Evolutionary conservation across 1,140 invertebrate genomes (phyloP).

Genomic region (Lordiphosa stackelbergi): DNA sequence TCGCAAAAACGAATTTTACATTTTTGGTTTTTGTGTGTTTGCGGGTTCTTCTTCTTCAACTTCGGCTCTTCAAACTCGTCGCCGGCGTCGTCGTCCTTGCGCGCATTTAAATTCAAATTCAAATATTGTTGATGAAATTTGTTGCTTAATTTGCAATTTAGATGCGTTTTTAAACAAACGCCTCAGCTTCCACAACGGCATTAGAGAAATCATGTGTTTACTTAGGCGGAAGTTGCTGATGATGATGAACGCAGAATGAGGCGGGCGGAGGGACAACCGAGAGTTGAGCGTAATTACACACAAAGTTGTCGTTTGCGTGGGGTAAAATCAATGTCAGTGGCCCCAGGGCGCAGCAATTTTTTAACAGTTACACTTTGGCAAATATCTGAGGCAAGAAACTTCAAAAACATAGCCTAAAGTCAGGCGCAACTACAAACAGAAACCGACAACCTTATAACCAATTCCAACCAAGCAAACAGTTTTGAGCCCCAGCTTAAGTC

Average conservation of each 20-base stretch:
- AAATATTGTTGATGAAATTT: conserved; percentile 76
- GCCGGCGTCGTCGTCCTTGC: conserved; percentile 31
- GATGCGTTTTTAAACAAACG: conserved; percentile 73
- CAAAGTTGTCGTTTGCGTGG: conserved; percentile 8
- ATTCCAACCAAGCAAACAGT: conserved; percentile 56
- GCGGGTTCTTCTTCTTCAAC: conserved; percentile 20
- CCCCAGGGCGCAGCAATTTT: conserved; percentile 16
- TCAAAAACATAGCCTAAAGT: conserved; percentile 69
- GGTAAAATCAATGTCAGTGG: conserved; percentile 21
- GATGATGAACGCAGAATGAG: conserved; percentile 9
- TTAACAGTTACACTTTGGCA: conserved; percentile 23
- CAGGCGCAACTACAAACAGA: conserved; percentile 42
- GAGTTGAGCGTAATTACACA: conserved; percentile 35
- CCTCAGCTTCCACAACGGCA: conserved; percentile 13
- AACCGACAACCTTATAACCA: conserved; percentile 39
- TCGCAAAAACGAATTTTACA: conserved; percentile 66
- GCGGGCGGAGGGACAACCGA: conserved; percentile 5
- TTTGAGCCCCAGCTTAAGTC: conserved; percentile 42
- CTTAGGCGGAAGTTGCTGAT: conserved; percentile 48
- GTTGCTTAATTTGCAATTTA: conserved; percentile 76
- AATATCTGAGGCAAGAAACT: conserved; percentile 28
- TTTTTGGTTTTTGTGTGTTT: conserved; percentile 62
- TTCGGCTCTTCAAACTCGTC: conserved; percentile 21
- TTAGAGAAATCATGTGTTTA: conserved; percentile 65
- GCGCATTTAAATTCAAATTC: conserved; percentile 75